A percentile compares a stretch with the other conserved stretches of the same genome.
phyloP scores from a whole-genome alignment of 1,140 invertebrate genomes.

The Pseudomyrmex dendroicus region DNA sequence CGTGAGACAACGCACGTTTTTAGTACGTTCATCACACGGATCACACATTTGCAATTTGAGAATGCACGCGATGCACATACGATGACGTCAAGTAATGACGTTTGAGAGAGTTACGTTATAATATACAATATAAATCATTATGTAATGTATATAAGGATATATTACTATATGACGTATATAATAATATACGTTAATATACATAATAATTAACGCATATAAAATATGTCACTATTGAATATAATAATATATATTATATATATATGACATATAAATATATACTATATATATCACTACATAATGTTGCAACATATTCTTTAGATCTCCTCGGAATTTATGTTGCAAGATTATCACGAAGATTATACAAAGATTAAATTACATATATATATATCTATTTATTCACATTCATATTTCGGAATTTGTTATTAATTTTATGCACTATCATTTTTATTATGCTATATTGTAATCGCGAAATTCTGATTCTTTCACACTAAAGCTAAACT shows the following conservation, averaged over 20 bases:
- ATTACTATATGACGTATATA: no score
- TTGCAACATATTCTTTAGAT: constrained; percentile 56
- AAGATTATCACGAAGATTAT: constrained; percentile 58
- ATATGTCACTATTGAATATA: constrained; percentile 40
- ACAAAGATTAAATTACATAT: constrained; percentile 71
- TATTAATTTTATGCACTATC: constrained; percentile 55
- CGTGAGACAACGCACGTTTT: no score
- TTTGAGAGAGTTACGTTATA: no score
- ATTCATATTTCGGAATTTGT: no score
- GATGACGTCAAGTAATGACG: no score
- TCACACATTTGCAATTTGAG: no score
- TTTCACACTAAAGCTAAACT: constrained; percentile 58
- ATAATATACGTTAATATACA: no score
- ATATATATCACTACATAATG: constrained; percentile 52
- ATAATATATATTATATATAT: constrained; percentile 55
- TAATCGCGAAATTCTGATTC: constrained; percentile 72
- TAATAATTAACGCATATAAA: no score
- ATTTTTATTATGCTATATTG: constrained; percentile 44
- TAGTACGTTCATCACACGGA: no score
- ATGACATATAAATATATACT: constrained; percentile 20
- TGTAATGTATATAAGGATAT: no score
- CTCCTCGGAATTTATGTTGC: constrained; percentile 30
- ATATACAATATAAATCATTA: no score
- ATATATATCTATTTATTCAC: constrained; percentile 9
- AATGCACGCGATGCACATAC: no score